Evolutionary conservation across 2,888 invertebrate genomes (phyloP), one percentile per base, ranked within the genome.

Genomic region (Ditylenchus weischeri): DNA sequence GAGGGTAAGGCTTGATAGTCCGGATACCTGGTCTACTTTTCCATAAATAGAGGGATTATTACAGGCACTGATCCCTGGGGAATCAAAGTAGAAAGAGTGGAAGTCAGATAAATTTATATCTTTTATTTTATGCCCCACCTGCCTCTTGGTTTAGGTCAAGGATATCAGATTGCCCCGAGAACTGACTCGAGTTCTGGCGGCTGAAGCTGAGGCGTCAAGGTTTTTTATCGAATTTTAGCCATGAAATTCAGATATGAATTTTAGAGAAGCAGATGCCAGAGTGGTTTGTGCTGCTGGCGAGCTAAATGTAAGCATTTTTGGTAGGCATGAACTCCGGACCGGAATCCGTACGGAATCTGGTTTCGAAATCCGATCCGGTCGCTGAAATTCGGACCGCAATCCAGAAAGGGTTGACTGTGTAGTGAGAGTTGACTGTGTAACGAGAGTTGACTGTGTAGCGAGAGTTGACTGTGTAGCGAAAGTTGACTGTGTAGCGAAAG

Each of bases 71-170:
- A 72, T 10, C 70, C 69, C 36, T 79, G 79, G 80, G 80, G 80
- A 15, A 80, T 80, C 29, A 74, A 73, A 57, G 77, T 80, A 15
- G 80, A 80, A 51, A 64, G 80, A 48, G 79, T 80, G 8, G 80
- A 80, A 38, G 36, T 64, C 15, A 15, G 8, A 10, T 5, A 29
- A 2, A 29, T 54, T 21, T 54, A 8, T 15, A 6, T 21, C 13
- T 18, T 13, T 13, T 10, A 54, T 54, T 54, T 29, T 54, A 3
- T 23, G 13, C 4, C 8, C 18, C 1, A 43, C 1, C 43, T 43
- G 1, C 8, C 43, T 43, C 54, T 29, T 15, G 54, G 11, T 18
- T 54, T 8, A 43, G 43, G 43, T 43, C 57, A 79, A 79, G 60
- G 79, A 79, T 67, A 78, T 79, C n/a, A 71, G 76, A 8, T 68